phyloP scores from a whole-genome alignment of 2,888 invertebrate species.

The Lasioglossum figueresi region DNA sequence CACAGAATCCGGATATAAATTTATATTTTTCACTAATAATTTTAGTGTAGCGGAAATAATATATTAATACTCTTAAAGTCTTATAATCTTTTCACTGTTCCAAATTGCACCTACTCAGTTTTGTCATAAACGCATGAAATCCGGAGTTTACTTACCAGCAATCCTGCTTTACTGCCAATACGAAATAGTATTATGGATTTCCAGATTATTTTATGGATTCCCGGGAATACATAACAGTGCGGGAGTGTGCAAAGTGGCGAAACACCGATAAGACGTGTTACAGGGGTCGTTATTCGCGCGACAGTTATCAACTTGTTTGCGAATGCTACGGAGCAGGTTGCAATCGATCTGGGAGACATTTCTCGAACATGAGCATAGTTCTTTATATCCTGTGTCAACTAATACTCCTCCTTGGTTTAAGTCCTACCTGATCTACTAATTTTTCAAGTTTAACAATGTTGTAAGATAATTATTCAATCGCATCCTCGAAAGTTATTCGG shows the following conservation, averaged over 20 bases:
- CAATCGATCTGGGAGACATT: constrained; percentile 66
- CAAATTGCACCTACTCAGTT: no score
- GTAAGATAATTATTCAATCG: neutral
- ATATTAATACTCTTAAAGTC: no score
- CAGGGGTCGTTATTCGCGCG: constrained; percentile 70
- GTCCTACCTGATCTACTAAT: constrained; percentile 33
- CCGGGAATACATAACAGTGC: constrained; percentile 63
- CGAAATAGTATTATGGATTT: constrained; percentile 23
- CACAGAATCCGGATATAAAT: no score
- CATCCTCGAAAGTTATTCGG: neutral
- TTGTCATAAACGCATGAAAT: no score
- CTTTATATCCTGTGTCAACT: constrained; percentile 47
- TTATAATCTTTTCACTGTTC: no score
- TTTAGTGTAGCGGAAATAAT: no score
- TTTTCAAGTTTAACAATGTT: neutral
- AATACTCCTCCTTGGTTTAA: constrained; percentile 30
- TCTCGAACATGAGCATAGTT: neutral
- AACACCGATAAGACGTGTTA: constrained; percentile 69
- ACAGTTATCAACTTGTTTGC: constrained; percentile 75
- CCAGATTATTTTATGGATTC: constrained; percentile 74
- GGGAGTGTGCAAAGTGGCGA: constrained; percentile 73
- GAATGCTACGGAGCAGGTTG: constrained; percentile 74
- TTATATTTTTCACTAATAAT: no score
- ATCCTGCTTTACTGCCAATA: neutral
- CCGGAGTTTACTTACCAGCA: neutral